Conservation (phyloP, 2,113 vertebrate genomes). For the cattle (Bos taurus) region DNA sequence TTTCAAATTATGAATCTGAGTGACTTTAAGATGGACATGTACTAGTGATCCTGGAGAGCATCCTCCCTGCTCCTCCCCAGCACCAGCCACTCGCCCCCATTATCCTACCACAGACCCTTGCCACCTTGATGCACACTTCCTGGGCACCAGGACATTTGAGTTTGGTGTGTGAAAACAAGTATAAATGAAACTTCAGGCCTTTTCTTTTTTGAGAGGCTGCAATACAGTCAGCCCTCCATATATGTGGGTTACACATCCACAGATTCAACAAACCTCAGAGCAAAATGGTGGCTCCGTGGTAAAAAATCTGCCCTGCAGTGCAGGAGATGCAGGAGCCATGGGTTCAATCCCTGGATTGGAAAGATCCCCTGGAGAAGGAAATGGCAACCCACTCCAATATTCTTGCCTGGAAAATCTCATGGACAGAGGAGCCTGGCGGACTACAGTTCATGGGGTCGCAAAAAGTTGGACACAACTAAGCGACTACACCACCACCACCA, state of each 20-base stretch:
- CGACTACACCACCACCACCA: not conserved
- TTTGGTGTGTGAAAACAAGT: not conserved
- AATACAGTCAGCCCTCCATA: not conserved
- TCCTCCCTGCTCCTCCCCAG: not conserved
- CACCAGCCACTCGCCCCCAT: not conserved
- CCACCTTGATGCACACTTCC: not conserved
- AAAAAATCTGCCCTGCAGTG: not conserved
- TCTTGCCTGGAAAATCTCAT: not conserved
- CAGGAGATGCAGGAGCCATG: not conserved
- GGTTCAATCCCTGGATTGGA: not conserved
- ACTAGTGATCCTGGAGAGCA: not conserved
- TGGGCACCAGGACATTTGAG: not conserved
- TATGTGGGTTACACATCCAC: not conserved
- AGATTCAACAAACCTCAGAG: not conserved
- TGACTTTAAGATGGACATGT: not conserved
- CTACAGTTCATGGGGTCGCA: not conserved
- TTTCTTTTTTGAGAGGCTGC: slow-evolving; percentile 1
- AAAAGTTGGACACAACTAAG: not conserved
- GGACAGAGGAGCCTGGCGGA: not conserved
- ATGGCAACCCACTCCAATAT: not conserved
- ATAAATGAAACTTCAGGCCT: not conserved
- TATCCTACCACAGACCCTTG: not conserved
- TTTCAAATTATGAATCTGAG: not conserved
- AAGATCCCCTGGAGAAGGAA: not conserved
- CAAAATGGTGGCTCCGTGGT: not conserved